These are phyloP conservation scores for Glaucopsyche alexis DNA, from an alignment of 2,888 invertebrate species.

Conservation along the genomic window DNA sequence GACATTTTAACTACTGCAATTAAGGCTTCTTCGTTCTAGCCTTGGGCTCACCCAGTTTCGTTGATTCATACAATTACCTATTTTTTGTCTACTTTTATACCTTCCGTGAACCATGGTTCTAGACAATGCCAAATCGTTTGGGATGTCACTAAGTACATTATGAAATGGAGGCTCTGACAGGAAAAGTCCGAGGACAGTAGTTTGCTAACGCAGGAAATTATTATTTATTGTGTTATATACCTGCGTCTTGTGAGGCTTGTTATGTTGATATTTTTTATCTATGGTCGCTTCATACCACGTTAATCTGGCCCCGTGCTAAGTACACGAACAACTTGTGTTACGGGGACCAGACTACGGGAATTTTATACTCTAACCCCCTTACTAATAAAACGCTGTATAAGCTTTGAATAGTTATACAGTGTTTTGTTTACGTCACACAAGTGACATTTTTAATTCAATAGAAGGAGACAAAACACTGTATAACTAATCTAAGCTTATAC, in stretches of 20 bases:
- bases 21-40: slow-evolving; percentile 2
- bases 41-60: slow-evolving; percentile 19
- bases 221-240: neutral
- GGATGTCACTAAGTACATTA: slow-evolving; percentile 13
- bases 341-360: neutral
- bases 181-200: slow-evolving; percentile 21
- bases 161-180: slow-evolving; percentile 23
- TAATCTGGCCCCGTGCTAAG: too few species aligned
- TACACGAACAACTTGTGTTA: too few species aligned
- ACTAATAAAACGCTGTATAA: too few species aligned
- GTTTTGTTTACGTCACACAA: too few species aligned
- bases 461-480: too few species aligned
- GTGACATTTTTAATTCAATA: too few species aligned
- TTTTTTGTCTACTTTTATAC: slow-evolving; percentile 1
- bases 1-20: slow-evolving; percentile 2
- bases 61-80: slow-evolving; percentile 9
- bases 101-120: slow-evolving; percentile 2
- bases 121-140: slow-evolving; percentile 13
- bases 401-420: too few species aligned
- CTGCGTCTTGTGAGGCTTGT: neutral
- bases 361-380: too few species aligned
- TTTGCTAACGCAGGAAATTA: slow-evolving; percentile 10
- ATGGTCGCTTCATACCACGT: too few species aligned
- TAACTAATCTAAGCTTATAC: too few species aligned
- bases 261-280: neutral